phyloP scores from a whole-genome alignment of 2,888 invertebrate genomes.

The Sturmia bella region DNA sequence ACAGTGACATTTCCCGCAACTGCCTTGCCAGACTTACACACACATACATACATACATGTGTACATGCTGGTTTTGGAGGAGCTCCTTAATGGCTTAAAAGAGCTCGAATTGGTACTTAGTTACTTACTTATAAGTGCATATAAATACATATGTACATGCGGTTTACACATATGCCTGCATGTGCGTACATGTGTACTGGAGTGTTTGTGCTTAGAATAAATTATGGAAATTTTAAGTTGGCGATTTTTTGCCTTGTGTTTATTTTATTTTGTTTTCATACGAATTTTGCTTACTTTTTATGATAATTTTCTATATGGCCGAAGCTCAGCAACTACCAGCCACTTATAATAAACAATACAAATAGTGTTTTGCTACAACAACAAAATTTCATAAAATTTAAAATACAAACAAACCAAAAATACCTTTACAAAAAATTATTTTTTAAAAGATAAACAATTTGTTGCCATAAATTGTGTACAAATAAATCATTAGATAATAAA shows the following conservation, averaged over 20 bases:
- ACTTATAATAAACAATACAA: background rate
- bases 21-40: too few relatives aligned
- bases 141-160: background rate
- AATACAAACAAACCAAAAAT: background rate
- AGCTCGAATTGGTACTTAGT: too few relatives aligned
- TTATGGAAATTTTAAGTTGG: conserved; percentile 74
- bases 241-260: conserved; percentile 73
- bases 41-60: too few relatives aligned
- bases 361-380: background rate
- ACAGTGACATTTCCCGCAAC: too few relatives aligned
- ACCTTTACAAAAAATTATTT: too few relatives aligned
- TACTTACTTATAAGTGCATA: background rate
- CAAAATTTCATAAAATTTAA: background rate
- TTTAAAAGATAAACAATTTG: conserved; percentile 8
- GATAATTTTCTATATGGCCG: conserved; percentile 47
- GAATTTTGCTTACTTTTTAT: conserved; percentile 67
- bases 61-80: too few relatives aligned
- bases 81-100: too few relatives aligned
- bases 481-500: conserved; percentile 49
- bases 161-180: too few relatives aligned
- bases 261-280: conserved; percentile 73
- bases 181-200: background rate
- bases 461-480: conserved; percentile 10
- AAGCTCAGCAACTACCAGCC: conserved; percentile 28
- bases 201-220: conserved; percentile 57